Percentiles rank a stretch among this genome's conserved stretches.
Evolutionary conservation across 2,888 invertebrate genomes (phyloP).

Genomic region (Fabriciana adippe): DNA sequence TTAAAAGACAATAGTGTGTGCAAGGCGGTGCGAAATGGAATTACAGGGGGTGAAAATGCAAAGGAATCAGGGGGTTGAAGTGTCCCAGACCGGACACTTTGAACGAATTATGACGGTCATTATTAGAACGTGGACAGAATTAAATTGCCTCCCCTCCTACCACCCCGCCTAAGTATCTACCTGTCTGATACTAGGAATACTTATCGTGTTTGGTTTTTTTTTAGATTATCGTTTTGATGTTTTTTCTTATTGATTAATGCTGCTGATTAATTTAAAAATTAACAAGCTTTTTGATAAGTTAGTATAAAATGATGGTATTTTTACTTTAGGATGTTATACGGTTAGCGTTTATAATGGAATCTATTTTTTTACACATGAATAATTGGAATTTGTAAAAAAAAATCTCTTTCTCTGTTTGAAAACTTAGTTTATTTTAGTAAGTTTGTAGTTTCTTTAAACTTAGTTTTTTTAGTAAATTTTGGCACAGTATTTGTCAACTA

Average conservation of each 20-base stretch:
- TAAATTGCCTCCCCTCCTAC: constrained; percentile 79
- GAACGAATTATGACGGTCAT: constrained; percentile 85
- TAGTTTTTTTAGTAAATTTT: no score
- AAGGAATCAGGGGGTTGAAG: constrained; percentile 76
- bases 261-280: no score
- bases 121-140: constrained; percentile 85
- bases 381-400: no score
- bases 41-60: constrained; percentile 77
- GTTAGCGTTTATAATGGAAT: no score
- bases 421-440: no score
- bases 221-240: constrained; percentile 11
- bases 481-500: no score
- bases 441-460: no score
- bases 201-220: constrained; percentile 11
- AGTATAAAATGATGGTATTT: no score
- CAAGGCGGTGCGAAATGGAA: constrained; percentile 81
- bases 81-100: constrained; percentile 83
- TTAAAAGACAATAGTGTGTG: constrained; percentile 61
- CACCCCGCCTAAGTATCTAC: constrained; percentile 78
- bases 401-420: no score
- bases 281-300: no score
- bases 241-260: not conserved
- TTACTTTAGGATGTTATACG: no score
- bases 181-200: constrained; percentile 67
- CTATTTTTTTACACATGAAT: no score